phyloP scores from a whole-genome alignment of 2,888 invertebrate genomes.

The Andrena praecox region DNA sequence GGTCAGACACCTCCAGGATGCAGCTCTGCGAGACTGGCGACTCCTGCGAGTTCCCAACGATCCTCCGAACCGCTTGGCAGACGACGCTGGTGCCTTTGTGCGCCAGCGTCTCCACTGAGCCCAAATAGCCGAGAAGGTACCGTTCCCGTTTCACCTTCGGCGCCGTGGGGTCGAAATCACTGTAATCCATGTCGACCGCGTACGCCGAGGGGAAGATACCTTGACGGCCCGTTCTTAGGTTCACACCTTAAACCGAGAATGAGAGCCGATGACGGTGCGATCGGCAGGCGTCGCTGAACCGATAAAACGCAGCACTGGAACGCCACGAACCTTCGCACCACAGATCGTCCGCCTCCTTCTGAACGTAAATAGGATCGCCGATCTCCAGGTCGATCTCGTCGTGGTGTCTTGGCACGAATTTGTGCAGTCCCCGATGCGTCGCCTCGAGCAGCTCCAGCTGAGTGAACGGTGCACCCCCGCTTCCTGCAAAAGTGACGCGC shows the following conservation, averaged over 20 bases:
- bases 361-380: slow-evolving; percentile 98
- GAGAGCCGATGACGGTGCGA: too few species aligned
- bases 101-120: slow-evolving; percentile 97
- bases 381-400: slow-evolving; percentile 99
- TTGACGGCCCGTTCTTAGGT: slow-evolving; percentile 95
- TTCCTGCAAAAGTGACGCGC: slow-evolving; percentile 87
- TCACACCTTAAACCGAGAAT: slow-evolving; percentile 89
- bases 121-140: slow-evolving; percentile 96
- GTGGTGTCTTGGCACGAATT: slow-evolving; percentile 97
- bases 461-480: slow-evolving; percentile 91
- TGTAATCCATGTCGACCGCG: slow-evolving; percentile 98
- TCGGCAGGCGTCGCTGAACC: not conserved
- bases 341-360: slow-evolving; percentile 97
- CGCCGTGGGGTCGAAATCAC: slow-evolving; percentile 96
- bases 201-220: slow-evolving; percentile 99
- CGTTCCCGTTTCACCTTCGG: slow-evolving; percentile 94
- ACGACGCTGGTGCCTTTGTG: slow-evolving; percentile 99
- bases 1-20: slow-evolving; percentile 97
- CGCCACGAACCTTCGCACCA: slow-evolving; percentile 96
- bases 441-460: slow-evolving; percentile 95
- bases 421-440: slow-evolving; percentile 97
- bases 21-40: slow-evolving; percentile 92
- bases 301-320: not conserved
- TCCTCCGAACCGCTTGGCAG: slow-evolving; percentile 95
- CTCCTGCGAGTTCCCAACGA: slow-evolving; percentile 90